Evolutionary conservation across 2,888 invertebrate genomes (phyloP).

Genomic region (Drepanosiphum platanoidis): DNA sequence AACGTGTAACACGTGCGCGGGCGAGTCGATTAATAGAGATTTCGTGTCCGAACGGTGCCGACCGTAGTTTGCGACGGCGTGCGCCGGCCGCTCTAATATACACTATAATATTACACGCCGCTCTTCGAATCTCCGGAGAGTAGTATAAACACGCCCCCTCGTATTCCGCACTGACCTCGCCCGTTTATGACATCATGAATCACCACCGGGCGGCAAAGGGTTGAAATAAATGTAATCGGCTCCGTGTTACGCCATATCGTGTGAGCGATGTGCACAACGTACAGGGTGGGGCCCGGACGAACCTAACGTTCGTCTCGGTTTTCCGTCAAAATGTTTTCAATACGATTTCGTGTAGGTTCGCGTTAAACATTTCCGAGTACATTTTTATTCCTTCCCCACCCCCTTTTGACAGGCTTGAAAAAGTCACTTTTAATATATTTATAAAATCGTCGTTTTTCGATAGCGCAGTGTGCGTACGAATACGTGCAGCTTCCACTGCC

Average conservation of each 20-base stretch:
- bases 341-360: too few species aligned
- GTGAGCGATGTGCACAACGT: not conserved
- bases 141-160: not conserved
- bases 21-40: slow-evolving; percentile 4
- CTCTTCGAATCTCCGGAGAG: not conserved
- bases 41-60: slow-evolving; percentile 3
- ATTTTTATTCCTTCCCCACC: too few species aligned
- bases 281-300: too few species aligned
- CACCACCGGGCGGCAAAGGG: slow-evolving; percentile 4
- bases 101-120: not conserved
- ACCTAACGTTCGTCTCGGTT: too few species aligned
- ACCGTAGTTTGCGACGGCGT: not conserved
- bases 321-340: too few species aligned
- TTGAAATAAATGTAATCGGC: not conserved
- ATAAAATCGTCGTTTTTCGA: too few species aligned
- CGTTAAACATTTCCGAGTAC: too few species aligned
- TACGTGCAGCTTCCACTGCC: too few species aligned
- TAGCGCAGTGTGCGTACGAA: too few species aligned
- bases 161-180: not conserved
- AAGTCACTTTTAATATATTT: too few species aligned
- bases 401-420: too few species aligned
- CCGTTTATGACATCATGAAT: slow-evolving; percentile 8
- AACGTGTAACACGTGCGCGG: not conserved
- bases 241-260: not conserved
- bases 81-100: not conserved